These are phyloP conservation scores for Globia sparganii DNA, from an alignment of 2,888 invertebrate species.

Conservation along the genomic window DNA sequence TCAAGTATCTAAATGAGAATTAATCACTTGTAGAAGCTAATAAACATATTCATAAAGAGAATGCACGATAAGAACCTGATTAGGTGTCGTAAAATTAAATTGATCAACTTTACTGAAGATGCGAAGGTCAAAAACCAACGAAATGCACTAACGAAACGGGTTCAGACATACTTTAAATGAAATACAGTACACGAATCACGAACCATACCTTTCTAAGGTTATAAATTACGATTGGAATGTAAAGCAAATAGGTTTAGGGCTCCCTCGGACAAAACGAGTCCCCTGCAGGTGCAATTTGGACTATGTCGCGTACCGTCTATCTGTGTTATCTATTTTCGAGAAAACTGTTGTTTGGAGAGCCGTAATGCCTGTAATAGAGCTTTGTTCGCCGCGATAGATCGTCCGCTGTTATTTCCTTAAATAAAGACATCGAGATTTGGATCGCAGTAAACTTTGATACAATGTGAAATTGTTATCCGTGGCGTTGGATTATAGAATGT, in stretches of 20 bases:
- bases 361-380: conserved; percentile 60
- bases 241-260: conserved; percentile 44
- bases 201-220: conserved; percentile 37
- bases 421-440: conserved; percentile 76
- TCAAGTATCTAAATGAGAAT: conserved; percentile 26
- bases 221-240: conserved; percentile 46
- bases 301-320: conserved; percentile 55
- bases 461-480: conserved; percentile 30
- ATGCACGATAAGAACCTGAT: conserved; percentile 28
- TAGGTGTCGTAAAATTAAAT: conserved; percentile 38
- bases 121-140: conserved; percentile 13
- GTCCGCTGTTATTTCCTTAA: conserved; percentile 69
- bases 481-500: background rate
- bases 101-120: conserved; percentile 29
- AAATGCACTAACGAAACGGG: conserved; percentile 37
- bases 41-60: conserved; percentile 27
- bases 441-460: conserved; percentile 60
- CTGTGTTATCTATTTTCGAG: conserved; percentile 59
- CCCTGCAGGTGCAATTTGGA: conserved; percentile 60
- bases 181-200: conserved; percentile 4
- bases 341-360: conserved; percentile 66
- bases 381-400: conserved; percentile 64
- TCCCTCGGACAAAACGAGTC: conserved; percentile 38
- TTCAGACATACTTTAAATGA: conserved; percentile 25
- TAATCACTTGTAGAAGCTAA: conserved; percentile 14